A percentile compares a stretch with the other conserved stretches of the same genome.
Evolutionary conservation across 2,888 invertebrate genomes (phyloP).

Genomic region (Exephanes ischioxanthus): DNA sequence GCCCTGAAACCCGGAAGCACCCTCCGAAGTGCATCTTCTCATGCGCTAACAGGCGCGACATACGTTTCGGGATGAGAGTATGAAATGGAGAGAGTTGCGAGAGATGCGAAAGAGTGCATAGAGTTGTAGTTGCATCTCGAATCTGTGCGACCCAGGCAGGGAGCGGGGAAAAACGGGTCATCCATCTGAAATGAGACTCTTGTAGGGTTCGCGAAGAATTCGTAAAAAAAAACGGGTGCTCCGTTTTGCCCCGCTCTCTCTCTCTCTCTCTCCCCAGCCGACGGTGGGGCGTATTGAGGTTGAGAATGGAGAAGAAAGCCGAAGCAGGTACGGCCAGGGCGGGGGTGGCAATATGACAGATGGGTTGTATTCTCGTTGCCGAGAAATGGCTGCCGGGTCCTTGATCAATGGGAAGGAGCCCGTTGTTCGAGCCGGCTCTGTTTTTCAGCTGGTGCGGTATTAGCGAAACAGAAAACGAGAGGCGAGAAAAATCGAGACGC

Average conservation of each 20-base stretch:
- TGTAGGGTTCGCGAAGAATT: background rate
- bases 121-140: background rate
- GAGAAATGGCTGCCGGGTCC: slow-evolving; percentile 39
- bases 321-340: slow-evolving; percentile 6
- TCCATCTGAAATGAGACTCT: background rate
- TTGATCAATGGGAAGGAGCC: slow-evolving; percentile 49
- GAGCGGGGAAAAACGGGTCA: background rate
- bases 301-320: slow-evolving; percentile 16
- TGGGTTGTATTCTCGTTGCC: slow-evolving; percentile 56
- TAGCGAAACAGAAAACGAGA: slow-evolving; percentile 14
- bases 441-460: slow-evolving; percentile 15
- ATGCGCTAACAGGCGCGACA: slow-evolving; percentile 75
- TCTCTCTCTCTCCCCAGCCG: background rate
- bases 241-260: background rate
- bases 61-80: slow-evolving; percentile 44
- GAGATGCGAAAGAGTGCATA: background rate
- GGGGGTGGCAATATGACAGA: slow-evolving; percentile 73
- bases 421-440: slow-evolving; percentile 30
- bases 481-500: background rate
- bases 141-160: background rate
- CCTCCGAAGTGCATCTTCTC: slow-evolving; percentile 73
- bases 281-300: background rate
- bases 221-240: background rate
- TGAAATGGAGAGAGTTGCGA: background rate
- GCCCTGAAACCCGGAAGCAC: slow-evolving; percentile 40